These are phyloP conservation scores for Bicyclus anynana DNA, from an alignment of 1,140 invertebrate genomes.

Conservation along the genomic window DNA sequence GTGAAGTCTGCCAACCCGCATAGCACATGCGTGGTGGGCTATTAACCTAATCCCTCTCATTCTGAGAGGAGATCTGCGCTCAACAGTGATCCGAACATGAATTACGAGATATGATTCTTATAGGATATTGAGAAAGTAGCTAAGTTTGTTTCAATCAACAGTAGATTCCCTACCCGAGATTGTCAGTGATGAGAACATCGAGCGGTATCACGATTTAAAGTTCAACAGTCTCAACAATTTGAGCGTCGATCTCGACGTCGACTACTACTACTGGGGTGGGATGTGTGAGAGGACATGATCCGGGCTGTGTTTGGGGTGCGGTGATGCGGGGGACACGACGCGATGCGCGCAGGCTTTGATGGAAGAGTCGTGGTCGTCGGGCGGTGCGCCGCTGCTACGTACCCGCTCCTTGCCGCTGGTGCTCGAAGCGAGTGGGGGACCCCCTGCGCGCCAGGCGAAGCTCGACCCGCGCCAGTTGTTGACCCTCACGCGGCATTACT, in stretches of 20 bases:
- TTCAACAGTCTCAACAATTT: constrained; percentile 6
- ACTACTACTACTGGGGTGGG: constrained; percentile 8
- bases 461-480: constrained; percentile 71
- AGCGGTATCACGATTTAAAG: neutral
- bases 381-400: constrained; percentile 72
- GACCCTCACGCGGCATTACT: constrained; percentile 81
- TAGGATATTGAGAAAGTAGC: too few species aligned
- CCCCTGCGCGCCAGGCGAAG: constrained; percentile 56
- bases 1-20: too few species aligned
- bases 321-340: constrained; percentile 50
- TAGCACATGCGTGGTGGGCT: too few species aligned
- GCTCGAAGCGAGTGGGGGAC: constrained; percentile 55
- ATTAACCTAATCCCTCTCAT: too few species aligned
- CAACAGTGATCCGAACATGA: too few species aligned
- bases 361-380: constrained; percentile 76
- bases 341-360: constrained; percentile 68
- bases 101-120: too few species aligned
- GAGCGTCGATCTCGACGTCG: constrained; percentile 1
- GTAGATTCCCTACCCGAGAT: neutral
- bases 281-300: constrained; percentile 56
- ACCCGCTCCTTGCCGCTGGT: constrained; percentile 66
- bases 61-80: too few species aligned
- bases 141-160: neutral
- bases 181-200: constrained; percentile 1
- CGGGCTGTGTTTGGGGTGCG: constrained; percentile 37